Evolutionary conservation across 2,888 invertebrate genomes (phyloP).

Genomic region (Habroteleia sp.): DNA sequence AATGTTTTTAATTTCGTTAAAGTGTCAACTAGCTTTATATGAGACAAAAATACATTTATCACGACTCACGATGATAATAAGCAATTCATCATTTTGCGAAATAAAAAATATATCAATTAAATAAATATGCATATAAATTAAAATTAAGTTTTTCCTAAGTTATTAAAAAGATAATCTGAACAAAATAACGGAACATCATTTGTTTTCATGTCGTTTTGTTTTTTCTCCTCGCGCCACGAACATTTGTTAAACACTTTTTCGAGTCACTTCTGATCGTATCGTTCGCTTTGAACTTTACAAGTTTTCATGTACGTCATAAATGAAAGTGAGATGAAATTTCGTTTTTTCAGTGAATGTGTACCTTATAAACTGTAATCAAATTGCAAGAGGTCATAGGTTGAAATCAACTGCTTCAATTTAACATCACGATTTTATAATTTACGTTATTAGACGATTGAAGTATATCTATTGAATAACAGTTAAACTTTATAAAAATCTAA

Average conservation of each 20-base stretch:
- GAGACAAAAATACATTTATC: too few relatives aligned
- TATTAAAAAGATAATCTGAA: conserved; percentile 17
- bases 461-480: conserved; percentile 37
- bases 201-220: conserved; percentile 22
- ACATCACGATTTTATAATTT: conserved; percentile 53
- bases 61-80: too few relatives aligned
- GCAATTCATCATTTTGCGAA: not conserved
- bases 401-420: conserved; percentile 41
- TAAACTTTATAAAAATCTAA: conserved; percentile 5
- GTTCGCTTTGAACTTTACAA: conserved; percentile 55
- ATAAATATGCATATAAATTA: too few relatives aligned
- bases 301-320: conserved; percentile 57
- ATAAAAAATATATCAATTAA: too few relatives aligned
- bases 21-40: too few relatives aligned
- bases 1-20: too few relatives aligned
- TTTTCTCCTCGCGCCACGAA: conserved; percentile 27
- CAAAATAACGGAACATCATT: conserved; percentile 26
- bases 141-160: conserved; percentile 1
- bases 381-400: conserved; percentile 40
- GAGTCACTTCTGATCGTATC: conserved; percentile 46
- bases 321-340: conserved; percentile 61
- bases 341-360: conserved; percentile 54
- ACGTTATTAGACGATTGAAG: conserved; percentile 41
- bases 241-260: conserved; percentile 55
- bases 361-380: conserved; percentile 57